Evolutionary conservation across 2,888 invertebrate species (phyloP), one percentile per base, ranked within the genome.

Genomic region (Ophonus ardosiacus): DNA sequence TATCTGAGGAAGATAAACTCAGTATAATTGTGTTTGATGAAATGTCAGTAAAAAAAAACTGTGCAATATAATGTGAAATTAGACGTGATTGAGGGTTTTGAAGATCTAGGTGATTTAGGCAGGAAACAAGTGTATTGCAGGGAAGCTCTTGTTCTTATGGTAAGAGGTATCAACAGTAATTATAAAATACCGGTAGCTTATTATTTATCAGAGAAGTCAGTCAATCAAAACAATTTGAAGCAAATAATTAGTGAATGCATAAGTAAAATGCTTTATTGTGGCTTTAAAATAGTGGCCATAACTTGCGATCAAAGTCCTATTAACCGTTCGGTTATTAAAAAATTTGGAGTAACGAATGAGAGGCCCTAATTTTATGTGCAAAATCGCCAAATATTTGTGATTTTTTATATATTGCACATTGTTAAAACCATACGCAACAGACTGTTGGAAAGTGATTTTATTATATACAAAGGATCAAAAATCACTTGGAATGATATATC

Each of bases 101-200:
- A 74, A 15, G 74, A 74, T 74, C 17, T 74, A 40, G 74, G 74
- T 40, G 74, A 74, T 17, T 74, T 74, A 15, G 74, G 74, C 40
- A 76, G 76, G 18, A 51, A 76, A 15, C 21, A 21, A 21, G 56
- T 78, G 13, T 78, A 57, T 57, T 57, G 78, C 5, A 10, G n/a
- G 10, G 57, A 79, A 18, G 24, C 78, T 24, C 1, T 79, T 56
- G 78, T 79, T 10, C 57, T 79, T 57, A 79, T 79, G 78, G 56
- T 79, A 24, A 56, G 57, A 4, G 57, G 78, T 3, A n/a, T 79
- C 7, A 40, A 13, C 0, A 59, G 13, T 31, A 79, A 79, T 31
- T 79, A 13, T 31, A 79, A 79, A 79, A 17, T 79, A 56, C 78
- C 78, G 8, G 56, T 79, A 13, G 78, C 78, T 7, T 79, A 79